Evolutionary conservation across 2,888 invertebrate genomes (phyloP).

Genomic region (Patella caerulea): DNA sequence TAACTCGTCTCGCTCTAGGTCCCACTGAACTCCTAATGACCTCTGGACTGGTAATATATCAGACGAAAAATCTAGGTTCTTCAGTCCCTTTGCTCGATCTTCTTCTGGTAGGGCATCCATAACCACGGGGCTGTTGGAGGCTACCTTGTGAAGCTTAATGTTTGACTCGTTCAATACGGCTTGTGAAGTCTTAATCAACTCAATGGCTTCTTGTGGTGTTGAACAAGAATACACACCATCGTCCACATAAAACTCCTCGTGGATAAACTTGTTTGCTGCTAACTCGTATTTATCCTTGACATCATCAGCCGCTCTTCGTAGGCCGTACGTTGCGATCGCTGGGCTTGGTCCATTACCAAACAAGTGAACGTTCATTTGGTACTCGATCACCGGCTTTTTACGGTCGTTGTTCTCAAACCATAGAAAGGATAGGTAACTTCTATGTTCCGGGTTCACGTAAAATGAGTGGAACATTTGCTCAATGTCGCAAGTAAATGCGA

Average conservation of each 20-base stretch:
- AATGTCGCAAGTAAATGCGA: conserved; percentile 25
- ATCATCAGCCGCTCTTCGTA: conserved; percentile 23
- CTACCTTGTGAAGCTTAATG: not conserved
- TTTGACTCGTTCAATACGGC: not conserved
- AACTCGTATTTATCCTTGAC: conserved; percentile 15
- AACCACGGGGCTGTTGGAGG: not conserved
- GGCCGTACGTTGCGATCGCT: conserved; percentile 24
- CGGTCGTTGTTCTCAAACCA: conserved; percentile 28
- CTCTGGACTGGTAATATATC: conserved; percentile 12
- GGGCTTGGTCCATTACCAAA: conserved; percentile 32
- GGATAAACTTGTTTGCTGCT: conserved; percentile 26
- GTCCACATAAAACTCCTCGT: conserved; percentile 33
- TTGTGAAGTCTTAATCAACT: not conserved
- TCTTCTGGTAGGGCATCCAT: not conserved
- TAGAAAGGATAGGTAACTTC: conserved; percentile 27
- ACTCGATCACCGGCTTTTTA: conserved; percentile 19
- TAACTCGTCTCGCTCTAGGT: not conserved
- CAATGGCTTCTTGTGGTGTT: conserved; percentile 17
- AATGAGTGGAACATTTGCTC: conserved; percentile 25
- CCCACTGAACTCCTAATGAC: not conserved
- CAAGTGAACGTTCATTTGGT: conserved; percentile 30
- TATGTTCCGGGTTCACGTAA: not conserved
- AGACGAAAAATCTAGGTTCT: not conserved
- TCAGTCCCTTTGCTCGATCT: not conserved
- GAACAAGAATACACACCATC: conserved; percentile 27